Evolutionary conservation across 2,797 vertebrate genomes (phyloP).

Genomic region (Syngnathus rostellatus): DNA sequence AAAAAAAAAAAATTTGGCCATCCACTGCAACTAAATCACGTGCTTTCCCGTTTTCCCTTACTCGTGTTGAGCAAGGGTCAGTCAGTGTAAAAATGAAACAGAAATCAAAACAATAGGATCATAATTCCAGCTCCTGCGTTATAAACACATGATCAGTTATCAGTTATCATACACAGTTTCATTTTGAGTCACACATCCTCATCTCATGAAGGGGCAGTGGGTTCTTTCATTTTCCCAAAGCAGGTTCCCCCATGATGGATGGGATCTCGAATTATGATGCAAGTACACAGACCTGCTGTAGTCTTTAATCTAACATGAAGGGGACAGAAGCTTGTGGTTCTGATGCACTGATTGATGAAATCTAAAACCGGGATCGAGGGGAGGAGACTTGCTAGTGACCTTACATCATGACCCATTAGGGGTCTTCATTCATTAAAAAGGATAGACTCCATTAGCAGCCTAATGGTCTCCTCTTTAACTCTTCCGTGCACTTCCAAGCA

Average conservation of each 20-base stretch:
- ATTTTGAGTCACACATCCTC: too few species aligned
- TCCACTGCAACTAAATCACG: too few species aligned
- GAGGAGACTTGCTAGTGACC: conserved; percentile 25
- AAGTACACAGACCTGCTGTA: neutral
- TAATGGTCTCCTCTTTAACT: conserved; percentile 57
- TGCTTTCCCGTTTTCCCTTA: neutral
- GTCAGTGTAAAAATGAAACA: neutral
- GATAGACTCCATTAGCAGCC: conserved; percentile 48
- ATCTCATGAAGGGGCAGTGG: conserved; percentile 14
- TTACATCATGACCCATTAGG: conserved; percentile 10
- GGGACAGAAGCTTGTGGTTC: neutral
- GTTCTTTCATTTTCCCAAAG: conserved; percentile 43
- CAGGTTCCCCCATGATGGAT: conserved; percentile 26
- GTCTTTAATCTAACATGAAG: neutral
- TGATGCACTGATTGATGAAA: neutral
- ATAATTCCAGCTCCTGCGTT: neutral
- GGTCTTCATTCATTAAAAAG: conserved; percentile 26
- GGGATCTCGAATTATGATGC: neutral
- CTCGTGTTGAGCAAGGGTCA: neutral
- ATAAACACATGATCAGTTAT: too few species aligned
- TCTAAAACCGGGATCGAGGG: too few species aligned
- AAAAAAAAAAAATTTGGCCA: too few species aligned
- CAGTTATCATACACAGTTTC: too few species aligned
- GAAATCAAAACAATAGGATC: neutral
- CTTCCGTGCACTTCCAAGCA: conserved; percentile 19